phyloP scores from a whole-genome alignment of 2,797 vertebrate species.

The Basileuterus tristriatus region DNA sequence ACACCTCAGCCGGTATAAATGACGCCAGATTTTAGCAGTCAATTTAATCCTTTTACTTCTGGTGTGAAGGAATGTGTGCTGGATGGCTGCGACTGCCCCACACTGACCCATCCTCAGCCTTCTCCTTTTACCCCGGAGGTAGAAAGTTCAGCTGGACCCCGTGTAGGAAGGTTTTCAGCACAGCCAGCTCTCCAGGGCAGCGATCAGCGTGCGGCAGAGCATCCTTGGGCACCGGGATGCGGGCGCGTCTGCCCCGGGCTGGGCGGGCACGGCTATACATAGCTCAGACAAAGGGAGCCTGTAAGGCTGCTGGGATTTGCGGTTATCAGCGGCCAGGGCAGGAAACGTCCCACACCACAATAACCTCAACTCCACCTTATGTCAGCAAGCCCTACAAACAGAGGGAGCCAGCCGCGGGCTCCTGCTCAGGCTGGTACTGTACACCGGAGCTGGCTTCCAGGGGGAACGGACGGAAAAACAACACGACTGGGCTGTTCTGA shows the following conservation, averaged over 20 bases:
- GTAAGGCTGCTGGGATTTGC: conserved; percentile 62
- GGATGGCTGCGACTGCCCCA: not conserved
- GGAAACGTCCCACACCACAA: conserved; percentile 69
- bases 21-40: not conserved
- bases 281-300: conserved; percentile 55
- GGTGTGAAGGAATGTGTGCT: not conserved
- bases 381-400: conserved; percentile 90
- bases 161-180: not conserved
- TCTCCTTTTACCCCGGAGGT: not conserved
- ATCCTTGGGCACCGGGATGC: not conserved
- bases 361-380: conserved; percentile 83
- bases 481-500: conserved; percentile 80
- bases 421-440: conserved; percentile 86
- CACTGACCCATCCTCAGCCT: not conserved
- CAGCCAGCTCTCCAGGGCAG: fast-evolving
- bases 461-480: conserved; percentile 81
- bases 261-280: fast-evolving
- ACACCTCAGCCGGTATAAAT: conserved; percentile 11
- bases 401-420: conserved; percentile 65
- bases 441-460: conserved; percentile 74
- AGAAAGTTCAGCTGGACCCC: not conserved
- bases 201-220: not conserved
- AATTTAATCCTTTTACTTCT: conserved; percentile 14
- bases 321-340: conserved; percentile 71
- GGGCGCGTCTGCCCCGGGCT: fast-evolving